These are phyloP conservation scores for Himalopsyche kuldschensis DNA, from an alignment of 2,888 invertebrate species.

Conservation along the genomic window DNA sequence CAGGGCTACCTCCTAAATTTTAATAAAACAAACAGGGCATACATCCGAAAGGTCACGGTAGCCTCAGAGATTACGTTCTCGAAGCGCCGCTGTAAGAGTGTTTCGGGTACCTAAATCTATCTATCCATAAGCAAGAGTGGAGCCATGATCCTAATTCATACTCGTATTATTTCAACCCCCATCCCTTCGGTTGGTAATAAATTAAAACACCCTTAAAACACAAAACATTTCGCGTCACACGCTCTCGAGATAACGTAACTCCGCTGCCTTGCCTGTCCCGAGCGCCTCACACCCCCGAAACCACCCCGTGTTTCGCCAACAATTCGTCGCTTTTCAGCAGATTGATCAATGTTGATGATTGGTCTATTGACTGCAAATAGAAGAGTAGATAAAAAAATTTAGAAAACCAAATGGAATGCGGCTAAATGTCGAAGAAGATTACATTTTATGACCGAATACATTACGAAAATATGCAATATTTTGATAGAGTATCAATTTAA, in stretches of 20 bases:
- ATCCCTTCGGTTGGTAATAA: slow-evolving; percentile 40
- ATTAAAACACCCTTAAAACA: slow-evolving; percentile 41
- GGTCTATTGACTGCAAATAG: too few relatives aligned
- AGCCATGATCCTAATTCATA: slow-evolving; percentile 40
- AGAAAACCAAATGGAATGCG: too few relatives aligned
- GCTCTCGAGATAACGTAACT: slow-evolving; percentile 38
- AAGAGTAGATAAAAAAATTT: too few relatives aligned
- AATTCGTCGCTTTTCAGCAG: not conserved
- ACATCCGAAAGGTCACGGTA: slow-evolving; percentile 36
- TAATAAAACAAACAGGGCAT: slow-evolving; percentile 36
- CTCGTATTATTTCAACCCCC: slow-evolving; percentile 40
- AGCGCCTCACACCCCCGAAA: not conserved
- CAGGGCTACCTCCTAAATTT: slow-evolving; percentile 29
- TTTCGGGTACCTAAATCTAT: slow-evolving; percentile 28
- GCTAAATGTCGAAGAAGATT: too few relatives aligned
- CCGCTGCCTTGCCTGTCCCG: slow-evolving; percentile 1
- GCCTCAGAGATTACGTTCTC: slow-evolving; percentile 32
- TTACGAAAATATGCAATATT: too few relatives aligned
- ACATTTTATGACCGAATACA: too few relatives aligned
- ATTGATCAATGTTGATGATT: too few relatives aligned
- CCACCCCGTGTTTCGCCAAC: not conserved
- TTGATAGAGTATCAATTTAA: too few relatives aligned
- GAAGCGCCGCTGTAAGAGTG: not conserved
- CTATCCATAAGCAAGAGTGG: slow-evolving; percentile 28
- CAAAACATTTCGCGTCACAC: slow-evolving; percentile 41